A percentile compares a stretch with the other conserved stretches of the same genome.
phyloP scores from a whole-genome alignment of 2,113 vertebrate species.

The Casuarius casuarius region DNA sequence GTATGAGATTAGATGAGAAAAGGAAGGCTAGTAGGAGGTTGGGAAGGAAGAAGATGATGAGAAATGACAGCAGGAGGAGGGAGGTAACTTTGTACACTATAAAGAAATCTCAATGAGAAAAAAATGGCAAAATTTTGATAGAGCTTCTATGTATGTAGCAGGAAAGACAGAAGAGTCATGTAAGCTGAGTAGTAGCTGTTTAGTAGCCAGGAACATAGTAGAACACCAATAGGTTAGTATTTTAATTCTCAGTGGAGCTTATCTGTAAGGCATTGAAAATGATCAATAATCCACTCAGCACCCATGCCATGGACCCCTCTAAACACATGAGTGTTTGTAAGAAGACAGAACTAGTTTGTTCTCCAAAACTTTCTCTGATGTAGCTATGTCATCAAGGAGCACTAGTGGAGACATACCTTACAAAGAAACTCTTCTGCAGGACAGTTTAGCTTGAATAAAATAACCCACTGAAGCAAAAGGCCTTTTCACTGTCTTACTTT shows the following conservation, averaged over 20 bases:
- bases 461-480: neutral
- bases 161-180: neutral
- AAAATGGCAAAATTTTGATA: neutral
- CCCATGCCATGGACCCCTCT: neutral
- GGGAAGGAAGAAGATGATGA: neutral
- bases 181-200: neutral
- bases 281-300: neutral
- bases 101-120: neutral
- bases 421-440: neutral
- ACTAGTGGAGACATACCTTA: neutral
- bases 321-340: neutral
- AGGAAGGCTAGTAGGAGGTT: neutral
- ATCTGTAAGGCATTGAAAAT: neutral
- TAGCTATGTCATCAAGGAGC: neutral
- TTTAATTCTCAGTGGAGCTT: neutral
- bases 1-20: neutral
- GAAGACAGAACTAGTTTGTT: neutral
- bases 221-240: neutral
- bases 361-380: neutral
- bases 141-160: neutral
- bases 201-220: neutral
- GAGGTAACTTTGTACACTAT: neutral
- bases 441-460: neutral
- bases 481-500: neutral
- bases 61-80: neutral